phyloP scores from a whole-genome alignment of 2,888 invertebrate species.

The Cinara cedri region DNA sequence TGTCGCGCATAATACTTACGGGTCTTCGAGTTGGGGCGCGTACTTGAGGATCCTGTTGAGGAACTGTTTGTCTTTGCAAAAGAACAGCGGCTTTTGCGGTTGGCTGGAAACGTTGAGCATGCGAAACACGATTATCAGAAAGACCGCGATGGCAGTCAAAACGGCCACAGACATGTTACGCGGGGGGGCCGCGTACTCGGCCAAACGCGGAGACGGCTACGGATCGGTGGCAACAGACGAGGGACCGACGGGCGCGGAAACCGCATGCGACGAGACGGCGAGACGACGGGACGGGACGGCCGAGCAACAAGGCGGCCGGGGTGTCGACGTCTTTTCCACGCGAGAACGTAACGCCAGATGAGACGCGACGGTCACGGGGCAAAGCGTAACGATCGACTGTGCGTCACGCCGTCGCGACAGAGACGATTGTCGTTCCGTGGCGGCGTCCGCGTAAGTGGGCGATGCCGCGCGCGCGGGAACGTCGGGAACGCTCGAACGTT shows the following conservation, averaged over 20 bases:
- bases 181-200: not conserved
- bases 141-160: conserved; percentile 79
- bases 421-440: not conserved
- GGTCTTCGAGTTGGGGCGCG: conserved; percentile 78
- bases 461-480: not conserved
- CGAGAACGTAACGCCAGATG: too few species aligned
- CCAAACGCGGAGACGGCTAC: not conserved
- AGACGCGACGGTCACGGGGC: not conserved
- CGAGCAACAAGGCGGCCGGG: not conserved
- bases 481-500: too few species aligned
- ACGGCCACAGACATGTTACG: conserved; percentile 70
- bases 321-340: too few species aligned
- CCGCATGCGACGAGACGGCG: not conserved
- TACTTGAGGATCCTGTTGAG: conserved; percentile 79
- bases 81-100: conserved; percentile 77
- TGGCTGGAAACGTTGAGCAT: conserved; percentile 85
- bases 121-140: conserved; percentile 81
- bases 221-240: not conserved
- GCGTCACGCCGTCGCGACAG: not conserved
- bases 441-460: not conserved
- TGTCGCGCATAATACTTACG: conserved; percentile 71
- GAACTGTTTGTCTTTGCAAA: conserved; percentile 78
- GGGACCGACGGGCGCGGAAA: not conserved
- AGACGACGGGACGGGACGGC: not conserved
- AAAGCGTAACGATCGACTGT: too few species aligned